Evolutionary conservation across 2,888 invertebrate species (phyloP).

Genomic region (Cataglyphis cursor): DNA sequence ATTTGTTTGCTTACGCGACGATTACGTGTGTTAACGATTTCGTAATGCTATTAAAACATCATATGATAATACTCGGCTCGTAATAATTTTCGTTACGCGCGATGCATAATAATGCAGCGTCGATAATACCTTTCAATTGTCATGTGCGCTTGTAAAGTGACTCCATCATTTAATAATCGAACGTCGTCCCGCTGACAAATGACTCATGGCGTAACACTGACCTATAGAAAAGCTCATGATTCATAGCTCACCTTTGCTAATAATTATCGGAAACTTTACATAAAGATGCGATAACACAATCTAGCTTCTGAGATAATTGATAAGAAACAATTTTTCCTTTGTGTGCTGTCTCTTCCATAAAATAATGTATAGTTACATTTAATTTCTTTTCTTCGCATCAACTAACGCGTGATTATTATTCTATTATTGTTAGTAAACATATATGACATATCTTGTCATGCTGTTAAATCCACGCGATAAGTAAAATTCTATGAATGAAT

Average conservation of each 20-base stretch:
- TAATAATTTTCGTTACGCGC: slow-evolving; percentile 7
- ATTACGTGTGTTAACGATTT: background rate
- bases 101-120: background rate
- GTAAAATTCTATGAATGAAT: background rate
- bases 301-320: background rate
- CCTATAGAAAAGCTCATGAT: slow-evolving; percentile 48
- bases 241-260: slow-evolving; percentile 31
- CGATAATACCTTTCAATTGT: slow-evolving; percentile 17
- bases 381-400: background rate
- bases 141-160: background rate
- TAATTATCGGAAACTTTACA: slow-evolving; percentile 23
- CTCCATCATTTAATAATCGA: slow-evolving; percentile 43
- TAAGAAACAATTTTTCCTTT: background rate
- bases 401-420: background rate
- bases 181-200: slow-evolving; percentile 19
- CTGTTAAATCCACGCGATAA: background rate
- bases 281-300: background rate
- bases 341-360: background rate
- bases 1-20: background rate
- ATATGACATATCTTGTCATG: background rate
- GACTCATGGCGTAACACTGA: slow-evolving; percentile 45
- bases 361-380: background rate
- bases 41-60: slow-evolving; percentile 5
- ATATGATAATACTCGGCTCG: background rate
- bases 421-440: background rate